Evolutionary conservation across 2,113 vertebrate genomes (phyloP), one percentile per base, ranked within the genome.

Genomic region (Albula goreensis): DNA sequence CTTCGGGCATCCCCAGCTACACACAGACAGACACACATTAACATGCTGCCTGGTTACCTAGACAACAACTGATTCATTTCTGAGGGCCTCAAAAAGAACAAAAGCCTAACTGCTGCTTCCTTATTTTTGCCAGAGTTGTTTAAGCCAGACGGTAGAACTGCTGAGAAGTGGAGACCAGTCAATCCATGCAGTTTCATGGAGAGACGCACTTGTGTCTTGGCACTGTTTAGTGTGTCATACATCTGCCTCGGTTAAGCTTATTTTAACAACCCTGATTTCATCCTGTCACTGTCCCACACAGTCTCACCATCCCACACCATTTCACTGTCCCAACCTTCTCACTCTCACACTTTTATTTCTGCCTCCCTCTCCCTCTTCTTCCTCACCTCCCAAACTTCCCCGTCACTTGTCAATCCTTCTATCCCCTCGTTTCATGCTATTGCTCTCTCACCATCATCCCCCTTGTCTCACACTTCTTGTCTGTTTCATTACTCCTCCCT

Each of bases 1-100:
- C 91, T 94, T 95, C 87, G 94, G 94, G 88, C 95, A 96, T 90
- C 87, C 94, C 85, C 89, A 82, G 77, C 96, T 97, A 91, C 50
- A 86, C 78, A 84, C 17, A 25, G 5, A 87, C 19, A 87, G 25
- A 84, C 51, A 84, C 57, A 83, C 8, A 77, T 66, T 63, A 63
- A 74, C 41, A 84, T 8, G 74, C 84, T 13, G 74, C 31, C 8
- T 13, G 4, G 52, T 74, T 74, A 17, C 25, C 51, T 9, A 25
- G 70, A 31, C 70, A 79, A 49, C 57, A 31, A 8, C 70, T 25
- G 4, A 31, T 10, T 9, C 22, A 74, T 25, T 74, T 22, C 70
- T 19, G 22, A 25, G 3, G n/a, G n/a, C 70, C 31, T 74, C 8
- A 2, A n/a, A 74, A 25, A n/a, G 10, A 74, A 10, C 10, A 8